A percentile compares a stretch with the other conserved stretches of the same genome.
These are phyloP conservation scores for Craterocephalus amniculus DNA, from an alignment of 2,797 vertebrate genomes.

Conservation along the genomic window DNA sequence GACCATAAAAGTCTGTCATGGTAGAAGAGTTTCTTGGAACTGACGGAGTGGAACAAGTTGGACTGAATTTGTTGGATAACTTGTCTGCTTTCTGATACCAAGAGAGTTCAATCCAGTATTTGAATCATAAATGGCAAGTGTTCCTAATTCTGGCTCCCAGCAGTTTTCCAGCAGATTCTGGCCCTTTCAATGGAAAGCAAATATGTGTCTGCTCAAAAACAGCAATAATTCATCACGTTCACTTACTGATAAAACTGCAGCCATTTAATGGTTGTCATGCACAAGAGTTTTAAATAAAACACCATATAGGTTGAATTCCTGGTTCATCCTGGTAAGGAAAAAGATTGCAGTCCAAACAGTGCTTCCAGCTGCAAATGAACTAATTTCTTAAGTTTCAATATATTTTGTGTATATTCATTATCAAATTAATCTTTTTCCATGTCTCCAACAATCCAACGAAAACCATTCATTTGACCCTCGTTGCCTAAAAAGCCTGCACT, in stretches of 20 bases:
- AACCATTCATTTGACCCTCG: constrained; percentile 6
- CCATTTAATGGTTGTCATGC: not conserved
- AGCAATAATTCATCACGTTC: not conserved
- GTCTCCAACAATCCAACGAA: constrained; percentile 4
- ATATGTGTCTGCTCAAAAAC: not conserved
- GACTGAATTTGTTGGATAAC: not conserved
- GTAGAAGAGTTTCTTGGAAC: not conserved
- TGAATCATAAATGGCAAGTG: not conserved
- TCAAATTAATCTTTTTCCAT: not conserved
- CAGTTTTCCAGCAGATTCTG: not conserved
- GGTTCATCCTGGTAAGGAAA: not conserved
- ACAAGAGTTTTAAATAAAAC: not conserved
- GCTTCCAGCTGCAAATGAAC: not conserved
- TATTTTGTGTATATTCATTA: not conserved
- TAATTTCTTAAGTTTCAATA: not conserved
- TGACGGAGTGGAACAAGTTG: not conserved
- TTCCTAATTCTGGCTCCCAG: not conserved
- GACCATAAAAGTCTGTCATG: not conserved
- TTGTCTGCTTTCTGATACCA: not conserved
- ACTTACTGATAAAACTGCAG: not conserved
- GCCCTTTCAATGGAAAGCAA: not conserved
- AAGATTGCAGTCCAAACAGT: not conserved
- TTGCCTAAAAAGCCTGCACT: not conserved
- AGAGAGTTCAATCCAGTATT: constrained; percentile 1
- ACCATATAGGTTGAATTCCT: not conserved